Evolutionary conservation across 1,140 invertebrate genomes (phyloP).

Genomic region (Sminthurinus signatus): DNA sequence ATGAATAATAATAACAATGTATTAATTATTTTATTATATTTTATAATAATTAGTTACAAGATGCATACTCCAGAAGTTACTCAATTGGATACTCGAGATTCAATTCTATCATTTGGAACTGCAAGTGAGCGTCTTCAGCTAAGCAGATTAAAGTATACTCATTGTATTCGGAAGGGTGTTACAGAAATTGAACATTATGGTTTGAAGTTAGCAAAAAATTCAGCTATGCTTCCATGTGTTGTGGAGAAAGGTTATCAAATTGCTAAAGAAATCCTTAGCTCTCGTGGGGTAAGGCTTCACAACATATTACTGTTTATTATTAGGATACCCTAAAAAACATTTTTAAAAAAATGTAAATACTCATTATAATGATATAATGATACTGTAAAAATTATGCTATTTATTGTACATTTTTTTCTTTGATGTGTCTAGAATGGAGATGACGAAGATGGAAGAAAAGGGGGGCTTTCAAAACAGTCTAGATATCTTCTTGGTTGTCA

Average conservation of each 20-base stretch:
- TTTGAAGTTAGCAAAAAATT: slow-evolving; percentile 45
- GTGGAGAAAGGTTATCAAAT: slow-evolving; percentile 11
- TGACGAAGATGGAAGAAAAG: too few species aligned
- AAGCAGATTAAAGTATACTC: slow-evolving; percentile 44
- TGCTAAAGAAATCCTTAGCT: background rate
- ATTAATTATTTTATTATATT: slow-evolving; percentile 1
- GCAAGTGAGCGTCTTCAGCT: too few species aligned
- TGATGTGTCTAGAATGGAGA: background rate
- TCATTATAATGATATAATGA: background rate
- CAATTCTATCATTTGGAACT: too few species aligned
- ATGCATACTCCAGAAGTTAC: slow-evolving; percentile 25
- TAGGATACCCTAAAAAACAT: too few species aligned
- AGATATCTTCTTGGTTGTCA: background rate
- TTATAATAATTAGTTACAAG: slow-evolving; percentile 20
- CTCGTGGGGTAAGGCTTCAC: background rate
- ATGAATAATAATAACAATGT: too few species aligned
- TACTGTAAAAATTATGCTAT: background rate
- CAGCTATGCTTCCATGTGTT: slow-evolving; percentile 11
- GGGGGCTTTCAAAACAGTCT: background rate
- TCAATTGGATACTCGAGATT: background rate
- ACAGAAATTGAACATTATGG: slow-evolving; percentile 49
- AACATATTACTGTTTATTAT: background rate
- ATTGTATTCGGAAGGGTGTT: slow-evolving; percentile 43
- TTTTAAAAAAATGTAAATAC: background rate
- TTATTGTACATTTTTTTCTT: background rate